These are phyloP conservation scores for Plecturocebus donacophilus DNA, from an alignment of 2,113 vertebrate species.

Conservation along the genomic window DNA sequence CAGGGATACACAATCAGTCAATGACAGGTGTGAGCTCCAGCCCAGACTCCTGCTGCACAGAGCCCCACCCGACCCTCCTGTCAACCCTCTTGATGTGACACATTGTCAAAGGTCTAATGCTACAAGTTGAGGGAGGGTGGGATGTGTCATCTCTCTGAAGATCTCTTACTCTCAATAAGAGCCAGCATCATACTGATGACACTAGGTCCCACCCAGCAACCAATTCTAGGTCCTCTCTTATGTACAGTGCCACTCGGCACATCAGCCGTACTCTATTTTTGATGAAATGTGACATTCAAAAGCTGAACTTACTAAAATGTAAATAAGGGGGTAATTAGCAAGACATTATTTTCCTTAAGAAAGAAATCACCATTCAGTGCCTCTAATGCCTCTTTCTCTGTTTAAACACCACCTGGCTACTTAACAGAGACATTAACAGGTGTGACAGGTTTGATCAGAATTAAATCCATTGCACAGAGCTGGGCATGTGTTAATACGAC, in stretches of 20 bases:
- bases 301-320: conserved; percentile 1
- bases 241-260: fast-evolving
- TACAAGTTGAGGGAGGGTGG: fast-evolving
- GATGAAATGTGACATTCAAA: conserved; percentile 12
- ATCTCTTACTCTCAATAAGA: not conserved
- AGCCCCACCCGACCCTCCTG: not conserved
- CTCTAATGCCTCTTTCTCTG: not conserved
- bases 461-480: fast-evolving
- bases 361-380: not conserved
- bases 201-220: no score
- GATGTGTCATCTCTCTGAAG: not conserved
- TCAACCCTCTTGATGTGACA: fast-evolving
- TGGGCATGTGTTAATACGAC: fast-evolving
- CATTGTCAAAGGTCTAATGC: not conserved
- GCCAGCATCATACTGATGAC: not conserved
- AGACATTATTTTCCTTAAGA: not conserved
- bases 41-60: not conserved
- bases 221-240: no score
- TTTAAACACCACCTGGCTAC: not conserved
- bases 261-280: not conserved
- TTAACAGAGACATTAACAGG: fast-evolving
- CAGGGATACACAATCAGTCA: not conserved
- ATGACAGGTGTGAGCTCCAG: not conserved
- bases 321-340: not conserved
- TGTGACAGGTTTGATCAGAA: not conserved